A percentile compares a stretch with the other conserved stretches of the same genome.
Conservation (phyloP, 2,888 invertebrate genomes). For the Eupithecia subumbrata region DNA sequence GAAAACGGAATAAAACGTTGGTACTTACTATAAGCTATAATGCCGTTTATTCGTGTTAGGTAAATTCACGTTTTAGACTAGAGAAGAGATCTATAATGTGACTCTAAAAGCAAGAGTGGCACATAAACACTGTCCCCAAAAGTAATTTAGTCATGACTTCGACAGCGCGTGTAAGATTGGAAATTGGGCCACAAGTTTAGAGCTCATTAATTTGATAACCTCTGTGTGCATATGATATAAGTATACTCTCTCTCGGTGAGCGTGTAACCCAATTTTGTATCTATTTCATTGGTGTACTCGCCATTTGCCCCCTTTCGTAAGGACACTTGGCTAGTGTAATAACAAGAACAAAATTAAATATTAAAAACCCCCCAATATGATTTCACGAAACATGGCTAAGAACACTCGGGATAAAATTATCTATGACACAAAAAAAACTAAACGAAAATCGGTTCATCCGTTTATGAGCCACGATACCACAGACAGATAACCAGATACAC, state of each 20-base stretch:
- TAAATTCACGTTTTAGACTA: not conserved
- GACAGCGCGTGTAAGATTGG: constrained; percentile 46
- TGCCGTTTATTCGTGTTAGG: no score
- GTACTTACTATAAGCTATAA: no score
- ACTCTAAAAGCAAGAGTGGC: not conserved
- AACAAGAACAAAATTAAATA: no score
- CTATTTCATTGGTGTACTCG: constrained; percentile 29
- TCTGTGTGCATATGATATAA: constrained; percentile 58
- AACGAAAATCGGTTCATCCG: no score
- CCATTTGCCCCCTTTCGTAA: not conserved
- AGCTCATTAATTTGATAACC: constrained; percentile 65
- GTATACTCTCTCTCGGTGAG: constrained; percentile 71
- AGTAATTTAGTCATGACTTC: constrained; percentile 24
- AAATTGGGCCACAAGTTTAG: constrained; percentile 61
- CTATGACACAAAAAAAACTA: no score
- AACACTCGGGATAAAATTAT: no score
- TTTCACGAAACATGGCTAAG: no score
- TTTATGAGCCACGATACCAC: no score
- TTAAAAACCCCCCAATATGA: no score
- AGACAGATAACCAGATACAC: no score
- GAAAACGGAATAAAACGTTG: no score
- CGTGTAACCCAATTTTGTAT: constrained; percentile 69
- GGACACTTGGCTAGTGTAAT: not conserved
- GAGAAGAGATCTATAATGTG: not conserved
- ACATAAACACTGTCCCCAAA: constrained; percentile 7